These are phyloP conservation scores for Lycocerus yunnanus DNA, from an alignment of 2,888 invertebrate genomes.

Conservation along the genomic window DNA sequence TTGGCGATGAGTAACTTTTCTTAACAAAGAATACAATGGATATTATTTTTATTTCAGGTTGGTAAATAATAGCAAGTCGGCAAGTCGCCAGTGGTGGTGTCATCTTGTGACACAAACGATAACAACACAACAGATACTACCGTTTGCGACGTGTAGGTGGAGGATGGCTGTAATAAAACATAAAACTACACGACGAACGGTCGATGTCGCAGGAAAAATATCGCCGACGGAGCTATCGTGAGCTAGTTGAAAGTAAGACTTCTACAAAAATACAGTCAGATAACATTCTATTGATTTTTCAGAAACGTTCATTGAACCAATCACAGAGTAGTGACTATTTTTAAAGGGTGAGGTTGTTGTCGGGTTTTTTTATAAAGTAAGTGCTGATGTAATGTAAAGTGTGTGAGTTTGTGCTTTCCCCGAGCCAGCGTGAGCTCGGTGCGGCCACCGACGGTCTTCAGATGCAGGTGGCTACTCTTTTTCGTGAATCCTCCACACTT, in stretches of 20 bases:
- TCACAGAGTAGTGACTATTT: constrained; percentile 59
- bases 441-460: constrained; percentile 46
- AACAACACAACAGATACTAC: background rate
- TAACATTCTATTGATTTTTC: constrained; percentile 71
- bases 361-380: constrained; percentile 51
- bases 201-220: constrained; percentile 52
- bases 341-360: constrained; percentile 61
- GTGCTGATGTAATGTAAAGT: constrained; percentile 47
- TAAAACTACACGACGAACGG: constrained; percentile 34
- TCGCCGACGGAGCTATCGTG: constrained; percentile 55
- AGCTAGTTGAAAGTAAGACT: constrained; percentile 53
- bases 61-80: background rate
- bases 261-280: constrained; percentile 58
- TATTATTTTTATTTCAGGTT: background rate
- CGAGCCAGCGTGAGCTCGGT: constrained; percentile 44
- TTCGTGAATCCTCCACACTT: constrained; percentile 69
- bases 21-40: constrained; percentile 3
- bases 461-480: constrained; percentile 72
- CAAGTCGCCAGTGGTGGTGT: background rate
- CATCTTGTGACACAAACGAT: background rate
- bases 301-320: constrained; percentile 62
- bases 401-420: constrained; percentile 36
- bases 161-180: constrained; percentile 50
- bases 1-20: background rate
- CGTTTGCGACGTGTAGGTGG: constrained; percentile 38